These are phyloP conservation scores for Athalia rosae DNA, from an alignment of 2,888 invertebrate species.

Conservation along the genomic window DNA sequence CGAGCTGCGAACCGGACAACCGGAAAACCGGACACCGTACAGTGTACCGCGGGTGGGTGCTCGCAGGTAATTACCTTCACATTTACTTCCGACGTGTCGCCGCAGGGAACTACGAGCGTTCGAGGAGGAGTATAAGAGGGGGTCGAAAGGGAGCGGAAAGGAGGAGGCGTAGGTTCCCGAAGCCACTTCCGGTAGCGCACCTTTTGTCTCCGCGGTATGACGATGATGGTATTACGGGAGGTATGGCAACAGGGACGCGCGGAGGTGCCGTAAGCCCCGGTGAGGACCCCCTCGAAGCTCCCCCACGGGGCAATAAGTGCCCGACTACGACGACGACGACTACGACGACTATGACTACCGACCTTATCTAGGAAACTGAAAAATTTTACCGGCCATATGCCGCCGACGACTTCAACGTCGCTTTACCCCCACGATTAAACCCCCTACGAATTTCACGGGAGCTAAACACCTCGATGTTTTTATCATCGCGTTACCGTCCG, in stretches of 20 bases:
- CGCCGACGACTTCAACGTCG: not conserved
- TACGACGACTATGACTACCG: too few species aligned
- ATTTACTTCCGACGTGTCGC: constrained; percentile 66
- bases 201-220: constrained; percentile 55
- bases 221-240: constrained; percentile 49
- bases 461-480: too few species aligned
- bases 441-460: too few species aligned
- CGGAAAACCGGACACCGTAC: constrained; percentile 38
- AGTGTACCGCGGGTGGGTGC: constrained; percentile 37
- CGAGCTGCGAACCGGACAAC: constrained; percentile 48
- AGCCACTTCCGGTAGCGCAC: constrained; percentile 66
- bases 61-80: constrained; percentile 67
- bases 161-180: constrained; percentile 46
- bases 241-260: constrained; percentile 65
- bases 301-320: constrained; percentile 51
- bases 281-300: constrained; percentile 44
- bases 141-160: constrained; percentile 30
- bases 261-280: constrained; percentile 60
- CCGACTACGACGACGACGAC: too few species aligned
- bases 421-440: too few species aligned
- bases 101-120: constrained; percentile 49
- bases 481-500: too few species aligned
- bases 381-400: constrained; percentile 35
- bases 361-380: constrained; percentile 53
- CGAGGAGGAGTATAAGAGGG: not conserved